Conservation (phyloP, 2,888 invertebrate species). For the Heliothis peltigera region DNA sequence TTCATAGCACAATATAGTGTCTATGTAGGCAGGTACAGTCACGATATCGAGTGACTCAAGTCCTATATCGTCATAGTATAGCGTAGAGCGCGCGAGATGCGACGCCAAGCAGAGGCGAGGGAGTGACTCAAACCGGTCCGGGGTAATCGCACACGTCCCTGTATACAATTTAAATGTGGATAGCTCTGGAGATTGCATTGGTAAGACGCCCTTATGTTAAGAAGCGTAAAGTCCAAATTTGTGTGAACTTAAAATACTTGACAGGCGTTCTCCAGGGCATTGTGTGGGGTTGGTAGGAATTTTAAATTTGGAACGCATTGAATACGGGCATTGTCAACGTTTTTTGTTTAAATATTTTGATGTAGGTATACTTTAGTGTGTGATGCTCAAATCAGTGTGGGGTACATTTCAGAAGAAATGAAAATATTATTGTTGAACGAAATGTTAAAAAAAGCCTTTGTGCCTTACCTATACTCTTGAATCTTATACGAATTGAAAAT, state of each 20-base stretch:
- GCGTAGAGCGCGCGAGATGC: neutral
- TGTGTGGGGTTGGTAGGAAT: conserved; percentile 1
- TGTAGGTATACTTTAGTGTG: neutral
- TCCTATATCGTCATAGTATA: neutral
- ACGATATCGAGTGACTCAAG: conserved; percentile 15
- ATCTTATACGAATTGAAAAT: too few relatives aligned
- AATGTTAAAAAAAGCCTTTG: too few relatives aligned
- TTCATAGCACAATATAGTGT: neutral
- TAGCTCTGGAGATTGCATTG: neutral
- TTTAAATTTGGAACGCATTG: neutral
- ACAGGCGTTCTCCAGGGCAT: neutral
- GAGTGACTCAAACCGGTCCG: conserved; percentile 7
- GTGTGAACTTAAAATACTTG: neutral
- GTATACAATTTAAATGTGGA: conserved; percentile 1
- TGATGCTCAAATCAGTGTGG: neutral
- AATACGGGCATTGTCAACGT: too few relatives aligned
- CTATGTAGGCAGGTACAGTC: neutral
- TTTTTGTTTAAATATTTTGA: neutral
- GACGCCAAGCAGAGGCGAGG: neutral
- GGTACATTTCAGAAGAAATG: neutral
- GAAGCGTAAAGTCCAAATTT: neutral
- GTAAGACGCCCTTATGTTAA: neutral
- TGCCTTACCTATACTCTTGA: too few relatives aligned
- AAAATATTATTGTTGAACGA: too few relatives aligned
- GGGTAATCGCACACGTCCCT: neutral